A percentile compares a stretch with the other conserved stretches of the same genome.
These are phyloP conservation scores for Leucozona laternaria DNA, from an alignment of 2,888 invertebrate species.

Conservation along the genomic window DNA sequence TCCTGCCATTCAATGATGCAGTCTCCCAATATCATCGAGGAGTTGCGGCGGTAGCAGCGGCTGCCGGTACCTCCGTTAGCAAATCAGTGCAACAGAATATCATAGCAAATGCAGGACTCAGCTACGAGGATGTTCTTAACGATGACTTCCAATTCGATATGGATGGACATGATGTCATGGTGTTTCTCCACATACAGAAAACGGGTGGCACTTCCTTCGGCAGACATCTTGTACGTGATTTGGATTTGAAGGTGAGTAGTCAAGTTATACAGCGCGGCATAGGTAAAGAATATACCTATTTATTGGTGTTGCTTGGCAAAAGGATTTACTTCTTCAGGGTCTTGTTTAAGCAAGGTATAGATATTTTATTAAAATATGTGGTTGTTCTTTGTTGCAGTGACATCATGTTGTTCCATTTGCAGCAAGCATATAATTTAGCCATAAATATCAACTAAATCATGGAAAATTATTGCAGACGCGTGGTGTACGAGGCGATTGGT, in stretches of 20 bases:
- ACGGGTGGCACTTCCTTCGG: constrained; percentile 99
- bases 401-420: constrained; percentile 1
- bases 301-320: neutral
- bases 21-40: constrained; percentile 76
- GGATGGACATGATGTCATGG: constrained; percentile 97
- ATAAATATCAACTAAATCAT: constrained; percentile 58
- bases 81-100: constrained; percentile 82
- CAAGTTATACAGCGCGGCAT: neutral
- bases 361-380: neutral
- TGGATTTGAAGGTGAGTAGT: constrained; percentile 88
- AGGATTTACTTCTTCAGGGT: constrained; percentile 21
- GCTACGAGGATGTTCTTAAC: constrained; percentile 93
- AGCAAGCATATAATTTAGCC: neutral
- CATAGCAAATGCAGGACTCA: constrained; percentile 86
- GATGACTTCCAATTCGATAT: constrained; percentile 95
- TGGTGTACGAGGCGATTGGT: constrained; percentile 50
- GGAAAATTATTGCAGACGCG: constrained; percentile 37
- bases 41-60: constrained; percentile 76
- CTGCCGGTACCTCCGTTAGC: constrained; percentile 76
- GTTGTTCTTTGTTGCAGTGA: constrained; percentile 1
- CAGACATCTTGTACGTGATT: constrained; percentile 96
- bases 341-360: neutral
- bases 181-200: constrained; percentile 99
- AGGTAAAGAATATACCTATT: neutral
- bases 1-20: constrained; percentile 83